These are phyloP conservation scores for Ptilodon capucinus DNA, from an alignment of 2,888 invertebrate genomes.

Conservation along the genomic window DNA sequence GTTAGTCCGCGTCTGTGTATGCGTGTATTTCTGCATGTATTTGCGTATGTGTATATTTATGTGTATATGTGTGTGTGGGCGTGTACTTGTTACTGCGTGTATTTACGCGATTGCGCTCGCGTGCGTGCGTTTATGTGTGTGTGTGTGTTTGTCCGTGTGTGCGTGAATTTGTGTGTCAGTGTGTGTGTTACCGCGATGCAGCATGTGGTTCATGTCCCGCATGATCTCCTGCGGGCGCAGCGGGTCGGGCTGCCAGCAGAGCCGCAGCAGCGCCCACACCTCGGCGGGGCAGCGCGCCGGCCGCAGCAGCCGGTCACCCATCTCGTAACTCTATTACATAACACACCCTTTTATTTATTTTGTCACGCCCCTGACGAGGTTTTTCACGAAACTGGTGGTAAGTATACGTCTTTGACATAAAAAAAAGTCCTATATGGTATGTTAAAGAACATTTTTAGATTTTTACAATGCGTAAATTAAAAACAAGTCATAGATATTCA, in stretches of 20 bases:
- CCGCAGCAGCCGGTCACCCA: constrained; percentile 86
- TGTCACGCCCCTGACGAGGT: neutral
- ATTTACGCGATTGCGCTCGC: too few species aligned
- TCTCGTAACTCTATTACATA: constrained; percentile 84
- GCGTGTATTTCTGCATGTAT: neutral
- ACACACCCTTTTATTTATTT: constrained; percentile 45
- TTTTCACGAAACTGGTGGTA: too few species aligned
- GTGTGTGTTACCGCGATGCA: constrained; percentile 83
- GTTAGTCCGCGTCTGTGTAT: too few species aligned
- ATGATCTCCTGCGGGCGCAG: constrained; percentile 93
- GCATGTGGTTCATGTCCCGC: constrained; percentile 91
- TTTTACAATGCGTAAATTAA: too few species aligned
- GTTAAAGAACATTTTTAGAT: too few species aligned
- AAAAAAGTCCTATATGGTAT: too few species aligned
- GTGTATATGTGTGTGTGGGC: neutral
- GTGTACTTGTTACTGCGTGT: neutral
- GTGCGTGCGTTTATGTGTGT: too few species aligned
- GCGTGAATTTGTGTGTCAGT: neutral
- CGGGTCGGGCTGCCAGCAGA: constrained; percentile 91
- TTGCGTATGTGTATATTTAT: neutral
- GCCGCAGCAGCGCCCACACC: constrained; percentile 89
- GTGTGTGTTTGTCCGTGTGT: too few species aligned
- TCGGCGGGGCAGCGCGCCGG: constrained; percentile 88
- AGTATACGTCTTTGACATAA: too few species aligned
- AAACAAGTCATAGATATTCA: too few species aligned